Base-by-base conservation (phyloP, 1,140 invertebrate species). In the Trypoxylus dichotomus region DNA sequence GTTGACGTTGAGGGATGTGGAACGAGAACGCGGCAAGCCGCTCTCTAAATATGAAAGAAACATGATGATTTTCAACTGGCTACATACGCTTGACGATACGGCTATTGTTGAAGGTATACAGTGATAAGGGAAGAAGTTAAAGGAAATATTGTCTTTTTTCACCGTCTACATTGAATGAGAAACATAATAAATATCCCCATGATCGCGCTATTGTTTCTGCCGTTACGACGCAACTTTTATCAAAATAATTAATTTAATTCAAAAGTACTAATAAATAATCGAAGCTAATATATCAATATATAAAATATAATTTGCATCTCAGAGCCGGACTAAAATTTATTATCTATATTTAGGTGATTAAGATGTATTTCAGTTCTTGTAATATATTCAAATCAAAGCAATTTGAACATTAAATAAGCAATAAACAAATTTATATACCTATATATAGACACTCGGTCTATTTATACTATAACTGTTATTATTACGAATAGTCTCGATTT, bases 61-160 rank as follows among this genome's bases (percentile, higher is more conserved):
- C 85, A 96, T 96, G 93, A 95, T 96, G 93, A 96, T 96, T 58
- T 96, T 96, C 86, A 95, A 96, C 82, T 96, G 95, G 95, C 88
- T 96, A 0, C 94, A 96, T 83, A 94, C 93, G 1, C 88, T 96
- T 5, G 94, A 96, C 82, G 93, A 93, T 80, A 88, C 86, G 7
- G 87, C 87, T n/a, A 88, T 87, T 74, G 86, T 87, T 29, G 90
- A 91, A 78, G 89, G 88, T 27, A 79, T 89, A 43, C 87, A 88
- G 81, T 88, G 86, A 87, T 68, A 29, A 27, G 60, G 60, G 10
- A 37, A 37, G 0, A 68, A 25, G 1, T 27, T 3, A 27, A 10
- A 29, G 21, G 47, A 58, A 15, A 24, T 27, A 68, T 15, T 27
- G 60, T 19, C 24, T 27, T 27, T 68, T 29, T 68, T 68, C 8